Evolutionary conservation across 2,113 vertebrate species (phyloP), one percentile per base, ranked within the genome.

Genomic region (Athene noctua): DNA sequence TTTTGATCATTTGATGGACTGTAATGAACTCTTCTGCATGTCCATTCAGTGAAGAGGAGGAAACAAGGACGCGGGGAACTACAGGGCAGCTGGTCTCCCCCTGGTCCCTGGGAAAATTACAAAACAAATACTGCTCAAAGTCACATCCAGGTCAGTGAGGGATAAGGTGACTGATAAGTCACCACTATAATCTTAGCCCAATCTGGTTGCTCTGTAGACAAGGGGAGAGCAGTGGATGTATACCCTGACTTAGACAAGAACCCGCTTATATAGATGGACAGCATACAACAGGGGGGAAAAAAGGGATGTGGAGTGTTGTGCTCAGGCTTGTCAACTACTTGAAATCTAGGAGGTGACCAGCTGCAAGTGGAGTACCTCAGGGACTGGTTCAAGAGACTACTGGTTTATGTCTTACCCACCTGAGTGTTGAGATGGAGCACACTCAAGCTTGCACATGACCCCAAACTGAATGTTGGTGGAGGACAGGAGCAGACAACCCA

Each of bases 261-360:
- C 21, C 52, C 11, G 4, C 19, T 51, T 15, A 7, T 2, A 5
- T 5, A 6, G 16, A 78, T 16, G 34, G 59, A 32, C 13, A 54
- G 5, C 15, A 58, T 52, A 23, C 15, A 61, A 5, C 1, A 6
- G 22, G 21, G 10, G 10, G 14, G 62, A 57, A 72, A 94, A 86
- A 38, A 0, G 1, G n/a, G 1, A 32, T 20, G 49, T 17, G 27
- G 26, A 9, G 2, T 46, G 36, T 19, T 25, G 11, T n/a, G 27
- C 36, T 85, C 17, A 9, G 55, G 29, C 17, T 86, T 68, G 42
- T 29, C 67, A 66, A 11, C 2, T 1, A 1, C 18, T 6, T 22
- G 51, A n/a, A 74, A 61, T 13, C 55, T 1, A 47, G 14, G 15
- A 51, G 55, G 44, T 3, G 8, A 13, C 14, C 11, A 82, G 23